Evolutionary conservation across 2,113 vertebrate genomes (phyloP), one percentile per base, ranked within the genome.

Genomic region (Hylia prasina): DNA sequence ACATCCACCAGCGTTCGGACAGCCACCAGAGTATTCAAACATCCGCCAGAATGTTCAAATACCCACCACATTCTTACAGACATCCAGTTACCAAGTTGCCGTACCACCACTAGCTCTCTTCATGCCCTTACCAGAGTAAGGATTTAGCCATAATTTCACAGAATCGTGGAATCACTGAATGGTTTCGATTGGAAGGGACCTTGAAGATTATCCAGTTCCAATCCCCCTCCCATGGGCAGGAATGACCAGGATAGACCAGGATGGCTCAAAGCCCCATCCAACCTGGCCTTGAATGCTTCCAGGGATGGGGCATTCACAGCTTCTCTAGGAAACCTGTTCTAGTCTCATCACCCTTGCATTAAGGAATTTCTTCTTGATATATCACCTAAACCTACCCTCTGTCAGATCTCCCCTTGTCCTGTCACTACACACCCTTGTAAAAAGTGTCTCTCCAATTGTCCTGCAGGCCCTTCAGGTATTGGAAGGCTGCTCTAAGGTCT

Each of bases 1-100:
- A 2, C 18, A 4, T 3, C 27, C 15, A 3, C 13, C 42, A 0
- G 42, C 0, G 39, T 0, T 6, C 64, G 1, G 2, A 5, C 0
- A 10, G 2, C 39, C 47, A 5, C 48, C 75, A 4, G 25, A 15
- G 7, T 22, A 19, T 1, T 0, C 60, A 19, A 10, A 30, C 8
- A 15, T 0, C 42, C 30, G 4, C 35, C 40, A 21, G 30, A 31
- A 12, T 27, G 23, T 9, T 33, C 31, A 23, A 9, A 9, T 7
- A 13, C 6, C 13, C 60, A 15, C n/a, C 53, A 9, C 28, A 17
- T 10, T 25, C 56, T 16, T 10, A 13, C 12, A 40, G 56, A 22
- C 15, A 7, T 5, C 35, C 35, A 3, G 27, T 13, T 9, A 23
- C 6, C 25, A 3, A 22, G 5, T 40, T 31, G 28, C 23, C 12